These are phyloP conservation scores for Gandaritis pyraliata DNA, from an alignment of 2,888 invertebrate genomes.

Conservation along the genomic window DNA sequence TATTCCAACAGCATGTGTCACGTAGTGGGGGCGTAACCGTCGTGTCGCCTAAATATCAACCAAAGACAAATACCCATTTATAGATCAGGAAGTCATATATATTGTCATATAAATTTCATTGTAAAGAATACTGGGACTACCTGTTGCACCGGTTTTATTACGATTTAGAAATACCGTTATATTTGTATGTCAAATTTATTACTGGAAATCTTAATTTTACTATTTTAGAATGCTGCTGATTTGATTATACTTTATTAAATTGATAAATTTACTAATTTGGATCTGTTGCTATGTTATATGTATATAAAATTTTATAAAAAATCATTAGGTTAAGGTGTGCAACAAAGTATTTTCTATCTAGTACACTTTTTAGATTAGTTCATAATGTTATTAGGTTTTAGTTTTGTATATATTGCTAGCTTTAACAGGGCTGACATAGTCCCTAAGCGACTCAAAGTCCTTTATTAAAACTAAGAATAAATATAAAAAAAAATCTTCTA, in stretches of 20 bases:
- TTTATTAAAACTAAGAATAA: too few species aligned
- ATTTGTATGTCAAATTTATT: slow-evolving; percentile 9
- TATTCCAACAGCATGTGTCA: slow-evolving; percentile 11
- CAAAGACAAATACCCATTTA: slow-evolving; percentile 33
- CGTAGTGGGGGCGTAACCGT: slow-evolving; percentile 31
- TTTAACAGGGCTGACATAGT: too few species aligned
- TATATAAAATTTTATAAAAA: too few species aligned
- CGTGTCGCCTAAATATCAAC: slow-evolving; percentile 25
- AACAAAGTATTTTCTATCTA: too few species aligned
- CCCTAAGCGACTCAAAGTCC: too few species aligned
- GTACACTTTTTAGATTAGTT: too few species aligned
- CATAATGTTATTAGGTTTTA: too few species aligned
- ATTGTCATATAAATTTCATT: slow-evolving; percentile 6
- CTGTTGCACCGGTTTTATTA: slow-evolving; percentile 32
- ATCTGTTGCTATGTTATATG: too few species aligned
- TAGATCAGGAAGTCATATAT: slow-evolving; percentile 34
- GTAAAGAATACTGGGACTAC: slow-evolving; percentile 30
- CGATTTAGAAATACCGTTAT: slow-evolving; percentile 19
- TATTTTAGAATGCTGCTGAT: slow-evolving; percentile 6
- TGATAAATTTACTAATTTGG: too few species aligned
- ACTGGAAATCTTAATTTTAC: slow-evolving; percentile 7
- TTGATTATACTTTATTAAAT: background rate
- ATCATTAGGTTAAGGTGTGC: too few species aligned
- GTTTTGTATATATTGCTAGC: too few species aligned
- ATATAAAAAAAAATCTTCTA: too few species aligned